Evolutionary conservation across 2,113 vertebrate genomes (phyloP).

Genomic region (Nansenia antarctica): DNA sequence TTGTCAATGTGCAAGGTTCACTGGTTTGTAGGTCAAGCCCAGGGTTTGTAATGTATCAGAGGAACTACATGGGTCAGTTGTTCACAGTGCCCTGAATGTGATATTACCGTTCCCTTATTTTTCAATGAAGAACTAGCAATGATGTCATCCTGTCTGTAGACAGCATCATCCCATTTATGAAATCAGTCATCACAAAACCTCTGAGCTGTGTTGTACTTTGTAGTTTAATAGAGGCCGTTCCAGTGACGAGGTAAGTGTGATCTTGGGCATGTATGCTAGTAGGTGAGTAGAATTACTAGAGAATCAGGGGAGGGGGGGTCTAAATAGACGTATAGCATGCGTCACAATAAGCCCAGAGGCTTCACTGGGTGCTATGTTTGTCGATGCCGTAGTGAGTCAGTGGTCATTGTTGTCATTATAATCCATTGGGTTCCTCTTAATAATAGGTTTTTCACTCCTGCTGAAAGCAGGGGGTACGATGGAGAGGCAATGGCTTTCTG

Average conservation of each 20-base stretch:
- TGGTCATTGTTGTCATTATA: conserved; percentile 43
- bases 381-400: conserved; percentile 5
- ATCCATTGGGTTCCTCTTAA: conserved; percentile 59
- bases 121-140: no score
- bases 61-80: no score
- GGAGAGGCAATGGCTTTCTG: conserved; percentile 10
- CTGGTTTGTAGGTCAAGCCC: no score
- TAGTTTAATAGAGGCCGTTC: not conserved
- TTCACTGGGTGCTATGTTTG: not conserved
- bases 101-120: no score
- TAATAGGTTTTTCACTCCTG: conserved; percentile 22
- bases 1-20: no score
- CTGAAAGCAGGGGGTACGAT: not conserved
- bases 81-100: no score
- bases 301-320: not conserved
- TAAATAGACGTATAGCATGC: conserved; percentile 19
- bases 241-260: not conserved
- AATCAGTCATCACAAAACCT: not conserved
- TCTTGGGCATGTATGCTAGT: not conserved
- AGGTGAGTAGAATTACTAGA: not conserved
- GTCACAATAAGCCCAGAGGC: conserved; percentile 19
- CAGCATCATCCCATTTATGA: not conserved
- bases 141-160: not conserved
- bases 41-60: no score
- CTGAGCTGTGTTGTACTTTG: not conserved